A percentile compares a stretch with the other conserved stretches of the same genome.
Conservation (phyloP, 2,113 vertebrate genomes). For the Elgaria multicarinata region DNA sequence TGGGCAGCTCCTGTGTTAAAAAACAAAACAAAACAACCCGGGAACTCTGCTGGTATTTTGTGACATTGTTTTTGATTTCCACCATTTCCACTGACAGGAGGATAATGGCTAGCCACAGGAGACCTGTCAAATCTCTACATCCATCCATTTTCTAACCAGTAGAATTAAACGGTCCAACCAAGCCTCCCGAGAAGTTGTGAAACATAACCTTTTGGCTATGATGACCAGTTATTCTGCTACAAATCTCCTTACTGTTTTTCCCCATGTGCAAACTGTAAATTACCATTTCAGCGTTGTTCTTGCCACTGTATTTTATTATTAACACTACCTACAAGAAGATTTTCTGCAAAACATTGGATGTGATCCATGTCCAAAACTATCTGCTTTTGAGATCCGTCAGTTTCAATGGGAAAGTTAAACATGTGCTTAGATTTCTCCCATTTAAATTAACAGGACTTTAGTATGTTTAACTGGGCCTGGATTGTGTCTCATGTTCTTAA, state of each 20-base stretch:
- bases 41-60: slow-evolving; percentile 45
- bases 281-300: background rate
- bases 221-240: background rate
- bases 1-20: slow-evolving; percentile 41
- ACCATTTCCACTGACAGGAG: slow-evolving; percentile 56
- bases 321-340: background rate
- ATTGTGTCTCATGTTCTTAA: background rate
- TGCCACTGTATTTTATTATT: background rate
- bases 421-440: background rate
- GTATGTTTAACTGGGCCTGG: no score
- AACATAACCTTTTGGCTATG: slow-evolving; percentile 18
- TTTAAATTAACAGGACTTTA: background rate
- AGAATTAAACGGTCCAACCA: slow-evolving; percentile 21
- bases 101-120: slow-evolving; percentile 52
- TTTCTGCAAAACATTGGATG: background rate
- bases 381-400: no score
- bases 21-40: slow-evolving; percentile 34
- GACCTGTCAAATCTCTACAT: slow-evolving; percentile 41
- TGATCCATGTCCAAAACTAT: background rate
- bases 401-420: background rate
- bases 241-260: background rate
- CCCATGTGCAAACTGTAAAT: background rate
- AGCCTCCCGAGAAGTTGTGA: slow-evolving; percentile 6
- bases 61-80: slow-evolving; percentile 64
- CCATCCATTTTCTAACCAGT: slow-evolving; percentile 21